Evolutionary conservation across 2,797 vertebrate genomes (phyloP).

Genomic region (Hydrocynus forskahlii): DNA sequence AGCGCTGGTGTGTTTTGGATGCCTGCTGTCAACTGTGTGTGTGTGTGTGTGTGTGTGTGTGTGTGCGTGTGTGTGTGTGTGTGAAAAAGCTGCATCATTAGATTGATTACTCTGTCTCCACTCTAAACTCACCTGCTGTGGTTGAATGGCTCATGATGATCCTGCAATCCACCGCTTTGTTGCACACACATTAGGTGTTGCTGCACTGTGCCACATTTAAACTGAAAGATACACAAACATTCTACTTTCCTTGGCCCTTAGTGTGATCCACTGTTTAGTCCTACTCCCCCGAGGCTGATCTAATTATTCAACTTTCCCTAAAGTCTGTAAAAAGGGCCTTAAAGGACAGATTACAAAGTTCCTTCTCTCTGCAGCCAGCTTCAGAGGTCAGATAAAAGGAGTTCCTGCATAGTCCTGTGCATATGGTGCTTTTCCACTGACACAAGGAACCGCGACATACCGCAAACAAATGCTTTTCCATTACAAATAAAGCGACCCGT

Average conservation of each 20-base stretch:
- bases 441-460: too few relatives aligned
- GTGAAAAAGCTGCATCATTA: constrained; percentile 25
- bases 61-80: constrained; percentile 27
- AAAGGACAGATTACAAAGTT: neutral
- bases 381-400: neutral
- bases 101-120: constrained; percentile 30
- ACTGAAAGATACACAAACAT: constrained; percentile 1
- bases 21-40: constrained; percentile 1
- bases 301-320: neutral
- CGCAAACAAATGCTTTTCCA: too few relatives aligned
- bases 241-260: neutral
- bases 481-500: too few relatives aligned
- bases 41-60: constrained; percentile 14
- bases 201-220: constrained; percentile 2
- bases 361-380: neutral
- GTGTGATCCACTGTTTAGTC: neutral
- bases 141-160: constrained; percentile 34
- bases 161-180: neutral
- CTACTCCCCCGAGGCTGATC: neutral
- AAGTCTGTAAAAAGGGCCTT: neutral
- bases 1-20: neutral
- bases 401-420: too few relatives aligned
- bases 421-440: too few relatives aligned
- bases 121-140: constrained; percentile 43
- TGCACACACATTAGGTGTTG: neutral